Conservation (phyloP, 2,888 invertebrate species). For the Dione juno region DNA sequence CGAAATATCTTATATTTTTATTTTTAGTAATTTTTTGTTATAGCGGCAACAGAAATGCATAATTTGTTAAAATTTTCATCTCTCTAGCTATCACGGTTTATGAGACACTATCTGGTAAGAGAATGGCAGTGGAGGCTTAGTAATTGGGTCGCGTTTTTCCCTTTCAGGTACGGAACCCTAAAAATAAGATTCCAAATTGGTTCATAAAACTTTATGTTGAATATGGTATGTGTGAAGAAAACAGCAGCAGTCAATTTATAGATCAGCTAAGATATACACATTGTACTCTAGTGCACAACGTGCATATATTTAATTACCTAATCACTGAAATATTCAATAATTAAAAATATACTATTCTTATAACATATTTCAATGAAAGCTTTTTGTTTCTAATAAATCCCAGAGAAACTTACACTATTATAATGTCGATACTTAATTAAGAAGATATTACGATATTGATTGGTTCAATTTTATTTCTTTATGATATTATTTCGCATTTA, state of each 20-base stretch:
- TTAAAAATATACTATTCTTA: too few relatives aligned
- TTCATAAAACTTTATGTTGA: background rate
- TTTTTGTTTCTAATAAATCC: slow-evolving; percentile 4
- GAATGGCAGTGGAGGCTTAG: too few relatives aligned
- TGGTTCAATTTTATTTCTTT: slow-evolving; percentile 51
- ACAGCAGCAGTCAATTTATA: background rate
- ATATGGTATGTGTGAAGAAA: background rate
- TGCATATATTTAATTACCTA: background rate
- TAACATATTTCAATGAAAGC: background rate
- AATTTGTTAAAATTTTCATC: too few relatives aligned
- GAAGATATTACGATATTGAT: slow-evolving; percentile 47
- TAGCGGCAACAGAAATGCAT: too few relatives aligned
- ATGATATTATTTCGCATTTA: slow-evolving; percentile 52
- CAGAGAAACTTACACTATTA: slow-evolving; percentile 32
- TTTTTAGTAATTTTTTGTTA: too few relatives aligned
- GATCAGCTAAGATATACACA: background rate
- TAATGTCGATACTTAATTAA: slow-evolving; percentile 44
- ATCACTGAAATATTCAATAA: too few relatives aligned
- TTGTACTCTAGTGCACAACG: background rate
- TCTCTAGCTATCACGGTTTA: too few relatives aligned
- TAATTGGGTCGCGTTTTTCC: too few relatives aligned
- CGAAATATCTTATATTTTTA: too few relatives aligned
- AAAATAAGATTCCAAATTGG: background rate
- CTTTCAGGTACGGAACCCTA: too few relatives aligned
- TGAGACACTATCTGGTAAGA: too few relatives aligned